Evolutionary conservation across 2,113 vertebrate genomes (phyloP).

Genomic region (Lagopus muta): DNA sequence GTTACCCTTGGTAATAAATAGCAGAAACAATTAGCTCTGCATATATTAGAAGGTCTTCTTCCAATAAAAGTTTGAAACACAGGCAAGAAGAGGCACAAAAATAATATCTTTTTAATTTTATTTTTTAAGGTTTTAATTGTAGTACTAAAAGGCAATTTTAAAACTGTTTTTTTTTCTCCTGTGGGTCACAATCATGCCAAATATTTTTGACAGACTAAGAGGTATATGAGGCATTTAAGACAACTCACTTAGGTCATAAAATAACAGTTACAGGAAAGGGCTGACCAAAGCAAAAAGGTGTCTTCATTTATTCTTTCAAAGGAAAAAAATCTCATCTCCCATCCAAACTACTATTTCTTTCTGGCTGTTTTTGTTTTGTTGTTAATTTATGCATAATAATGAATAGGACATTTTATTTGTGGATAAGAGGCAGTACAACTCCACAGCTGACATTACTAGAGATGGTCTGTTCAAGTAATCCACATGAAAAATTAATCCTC

Average conservation of each 20-base stretch:
- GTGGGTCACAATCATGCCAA: not conserved
- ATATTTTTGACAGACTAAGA: not conserved
- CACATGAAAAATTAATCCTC: slow-evolving; percentile 6
- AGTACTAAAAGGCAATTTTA: not conserved
- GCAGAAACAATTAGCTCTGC: not conserved
- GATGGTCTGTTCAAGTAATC: not conserved
- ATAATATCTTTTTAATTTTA: not conserved
- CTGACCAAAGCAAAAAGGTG: not conserved
- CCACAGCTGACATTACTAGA: not conserved
- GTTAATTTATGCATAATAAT: not conserved
- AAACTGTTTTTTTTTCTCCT: not conserved
- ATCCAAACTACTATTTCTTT: not conserved
- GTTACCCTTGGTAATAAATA: not conserved
- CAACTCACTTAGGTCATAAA: not conserved
- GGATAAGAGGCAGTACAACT: not conserved
- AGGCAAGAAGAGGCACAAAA: not conserved
- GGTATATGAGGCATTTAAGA: not conserved
- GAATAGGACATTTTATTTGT: not conserved
- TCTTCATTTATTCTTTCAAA: not conserved
- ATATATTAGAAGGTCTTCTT: not conserved
- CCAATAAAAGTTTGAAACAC: not conserved
- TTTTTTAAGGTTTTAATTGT: not conserved
- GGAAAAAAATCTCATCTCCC: not conserved
- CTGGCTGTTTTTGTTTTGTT: not conserved
- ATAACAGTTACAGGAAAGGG: not conserved